Percentiles rank a stretch among this genome's conserved stretches.
Evolutionary conservation across 2,797 vertebrate genomes (phyloP).

Genomic region (Geotria australis): DNA sequence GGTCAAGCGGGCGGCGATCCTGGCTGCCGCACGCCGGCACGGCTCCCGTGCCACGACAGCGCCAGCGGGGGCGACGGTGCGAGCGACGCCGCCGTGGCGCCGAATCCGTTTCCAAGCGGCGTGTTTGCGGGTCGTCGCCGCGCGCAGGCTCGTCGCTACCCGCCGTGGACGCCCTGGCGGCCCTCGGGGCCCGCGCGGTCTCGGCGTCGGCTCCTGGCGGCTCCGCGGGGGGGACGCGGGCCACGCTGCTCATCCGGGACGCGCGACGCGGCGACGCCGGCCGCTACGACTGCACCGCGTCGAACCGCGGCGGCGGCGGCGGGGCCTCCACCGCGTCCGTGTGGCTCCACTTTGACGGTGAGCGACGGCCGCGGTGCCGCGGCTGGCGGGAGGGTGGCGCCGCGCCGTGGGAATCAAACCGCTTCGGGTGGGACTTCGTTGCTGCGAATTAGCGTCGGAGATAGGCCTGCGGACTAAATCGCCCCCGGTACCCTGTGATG

Average conservation of each 20-base stretch:
- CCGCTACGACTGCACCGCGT: conserved; percentile 30
- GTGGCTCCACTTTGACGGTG: conserved; percentile 53
- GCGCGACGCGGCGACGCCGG: conserved; percentile 20
- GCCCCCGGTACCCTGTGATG: no score
- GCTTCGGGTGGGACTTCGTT: no score
- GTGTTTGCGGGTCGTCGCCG: no score
- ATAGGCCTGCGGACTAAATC: no score
- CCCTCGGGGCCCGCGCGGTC: conserved; percentile 18
- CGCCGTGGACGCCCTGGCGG: conserved; percentile 24
- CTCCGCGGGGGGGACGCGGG: conserved; percentile 3
- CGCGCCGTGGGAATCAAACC: background rate
- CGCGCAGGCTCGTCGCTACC: conserved; percentile 2
- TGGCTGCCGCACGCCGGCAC: no score
- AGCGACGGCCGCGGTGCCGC: background rate
- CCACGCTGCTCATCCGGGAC: conserved; percentile 22
- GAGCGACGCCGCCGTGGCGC: no score
- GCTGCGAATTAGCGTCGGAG: no score
- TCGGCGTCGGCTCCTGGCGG: conserved; percentile 19
- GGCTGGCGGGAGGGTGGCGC: background rate
- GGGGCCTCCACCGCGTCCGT: conserved; percentile 9
- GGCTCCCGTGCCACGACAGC: no score
- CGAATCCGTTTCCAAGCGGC: no score
- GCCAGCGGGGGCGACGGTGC: no score
- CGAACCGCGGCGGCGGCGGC: conserved; percentile 17
- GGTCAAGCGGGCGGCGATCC: no score